Conservation (phyloP, 2,113 vertebrate species). For the Plecotus auritus region DNA sequence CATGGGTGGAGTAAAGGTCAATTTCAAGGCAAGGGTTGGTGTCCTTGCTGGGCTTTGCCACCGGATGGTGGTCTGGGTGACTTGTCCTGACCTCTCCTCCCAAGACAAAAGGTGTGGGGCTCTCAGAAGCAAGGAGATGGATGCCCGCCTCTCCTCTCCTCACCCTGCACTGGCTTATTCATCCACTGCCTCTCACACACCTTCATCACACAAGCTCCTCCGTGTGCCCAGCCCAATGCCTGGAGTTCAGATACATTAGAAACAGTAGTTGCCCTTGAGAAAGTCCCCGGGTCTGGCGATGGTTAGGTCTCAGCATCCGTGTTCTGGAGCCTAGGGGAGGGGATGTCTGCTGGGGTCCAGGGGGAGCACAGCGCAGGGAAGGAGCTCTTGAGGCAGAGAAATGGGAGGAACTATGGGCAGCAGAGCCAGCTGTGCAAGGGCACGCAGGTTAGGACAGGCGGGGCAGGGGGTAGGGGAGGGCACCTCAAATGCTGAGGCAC, state of each 20-base stretch:
- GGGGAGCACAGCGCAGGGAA: background rate
- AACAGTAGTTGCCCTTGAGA: background rate
- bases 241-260: background rate
- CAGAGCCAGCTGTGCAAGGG: background rate
- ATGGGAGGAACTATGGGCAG: background rate
- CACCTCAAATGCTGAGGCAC: background rate
- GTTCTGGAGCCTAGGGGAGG: background rate
- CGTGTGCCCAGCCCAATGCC: background rate
- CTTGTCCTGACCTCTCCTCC: background rate
- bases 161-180: background rate
- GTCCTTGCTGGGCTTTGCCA: background rate
- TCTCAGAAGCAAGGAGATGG: background rate
- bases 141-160: background rate
- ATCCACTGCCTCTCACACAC: background rate
- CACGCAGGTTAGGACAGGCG: background rate
- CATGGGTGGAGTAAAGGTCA: background rate
- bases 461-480: rapidly evolving
- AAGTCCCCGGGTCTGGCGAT: background rate
- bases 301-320: background rate
- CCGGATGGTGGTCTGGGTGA: background rate
- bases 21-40: background rate
- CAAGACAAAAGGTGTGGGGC: background rate
- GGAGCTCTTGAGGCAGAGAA: background rate
- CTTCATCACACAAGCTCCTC: background rate
- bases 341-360: background rate